Conservation (phyloP, 2,113 vertebrate genomes). For the Heteronetta atricapilla region DNA sequence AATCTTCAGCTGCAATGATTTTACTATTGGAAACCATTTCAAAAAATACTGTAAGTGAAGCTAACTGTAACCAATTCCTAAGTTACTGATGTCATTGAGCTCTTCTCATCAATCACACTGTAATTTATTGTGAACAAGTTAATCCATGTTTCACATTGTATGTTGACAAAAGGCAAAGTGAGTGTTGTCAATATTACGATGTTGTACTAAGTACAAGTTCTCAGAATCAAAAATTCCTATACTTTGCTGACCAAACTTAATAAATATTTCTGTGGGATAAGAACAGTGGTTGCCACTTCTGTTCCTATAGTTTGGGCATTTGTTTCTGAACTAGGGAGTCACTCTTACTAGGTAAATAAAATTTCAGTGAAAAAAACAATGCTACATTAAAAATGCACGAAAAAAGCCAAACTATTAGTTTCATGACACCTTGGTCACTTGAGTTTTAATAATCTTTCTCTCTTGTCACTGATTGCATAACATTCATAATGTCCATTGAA, state of each 20-base stretch:
- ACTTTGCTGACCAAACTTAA: constrained; percentile 69
- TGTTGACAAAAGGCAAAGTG: constrained; percentile 64
- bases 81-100: constrained; percentile 24
- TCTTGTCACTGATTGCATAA: not conserved
- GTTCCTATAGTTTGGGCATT: not conserved
- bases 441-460: not conserved
- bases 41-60: constrained; percentile 42
- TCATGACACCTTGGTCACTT: not conserved
- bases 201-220: constrained; percentile 58
- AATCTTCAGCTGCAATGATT: constrained; percentile 46
- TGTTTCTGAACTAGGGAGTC: not conserved
- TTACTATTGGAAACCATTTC: constrained; percentile 48
- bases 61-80: constrained; percentile 52
- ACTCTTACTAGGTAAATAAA: not conserved
- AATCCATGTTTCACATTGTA: constrained; percentile 59
- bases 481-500: not conserved
- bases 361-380: not conserved
- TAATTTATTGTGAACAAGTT: constrained; percentile 71
- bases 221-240: constrained; percentile 22
- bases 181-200: constrained; percentile 42
- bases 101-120: constrained; percentile 1
- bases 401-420: not conserved
- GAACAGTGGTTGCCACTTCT: not conserved
- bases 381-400: not conserved
- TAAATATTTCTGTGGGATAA: constrained; percentile 70